phyloP scores from a whole-genome alignment of 1,140 invertebrate species.

The Anoplolepis gracilipes region DNA sequence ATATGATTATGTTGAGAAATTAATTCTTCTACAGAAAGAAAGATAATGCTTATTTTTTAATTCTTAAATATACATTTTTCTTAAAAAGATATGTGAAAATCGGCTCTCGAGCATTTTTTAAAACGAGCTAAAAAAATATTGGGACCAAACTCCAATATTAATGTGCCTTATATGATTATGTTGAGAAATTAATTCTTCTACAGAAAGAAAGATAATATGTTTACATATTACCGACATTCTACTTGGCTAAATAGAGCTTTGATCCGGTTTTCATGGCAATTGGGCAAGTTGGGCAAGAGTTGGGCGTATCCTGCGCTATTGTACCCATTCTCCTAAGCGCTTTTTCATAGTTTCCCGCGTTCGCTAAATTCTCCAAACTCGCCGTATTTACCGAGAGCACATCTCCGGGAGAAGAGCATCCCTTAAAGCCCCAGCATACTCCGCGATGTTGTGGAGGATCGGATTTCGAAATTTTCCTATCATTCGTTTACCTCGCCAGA shows the following conservation, averaged over 20 bases:
- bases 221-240: conserved; percentile 22
- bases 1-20: no score
- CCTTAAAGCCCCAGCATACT: conserved; percentile 17
- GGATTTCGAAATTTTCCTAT: conserved; percentile 40
- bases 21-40: no score
- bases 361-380: conserved; percentile 45
- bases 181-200: conserved; percentile 7
- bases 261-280: conserved; percentile 38
- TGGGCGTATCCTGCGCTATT: conserved; percentile 11
- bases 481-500: conserved; percentile 8
- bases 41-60: no score
- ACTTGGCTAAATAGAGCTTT: conserved; percentile 19
- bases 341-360: conserved; percentile 54
- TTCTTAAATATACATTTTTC: no score
- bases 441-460: conserved; percentile 17
- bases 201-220: background rate
- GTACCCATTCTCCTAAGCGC: conserved; percentile 34
- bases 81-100: no score
- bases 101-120: no score
- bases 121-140: no score
- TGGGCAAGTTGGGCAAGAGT: conserved; percentile 22
- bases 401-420: background rate
- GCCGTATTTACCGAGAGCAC: conserved; percentile 31
- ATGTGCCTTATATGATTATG: background rate
- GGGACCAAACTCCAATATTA: background rate